Base-by-base conservation (phyloP, 2,113 vertebrate genomes). In the Chunga burmeisteri region DNA sequence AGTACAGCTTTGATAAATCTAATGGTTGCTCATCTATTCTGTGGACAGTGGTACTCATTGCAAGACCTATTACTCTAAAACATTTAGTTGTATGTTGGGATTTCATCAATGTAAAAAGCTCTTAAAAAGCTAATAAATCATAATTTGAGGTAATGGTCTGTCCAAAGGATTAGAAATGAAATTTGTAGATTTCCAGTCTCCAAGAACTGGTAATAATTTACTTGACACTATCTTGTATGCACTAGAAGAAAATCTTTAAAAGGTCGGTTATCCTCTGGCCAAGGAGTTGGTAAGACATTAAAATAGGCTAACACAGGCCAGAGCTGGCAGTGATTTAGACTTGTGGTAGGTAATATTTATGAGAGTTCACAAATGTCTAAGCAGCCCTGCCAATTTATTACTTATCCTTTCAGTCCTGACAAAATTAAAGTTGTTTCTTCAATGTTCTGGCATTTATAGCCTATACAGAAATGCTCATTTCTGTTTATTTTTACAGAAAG, bases 401-500 rank as follows among this genome's bases (percentile, higher is more conserved):
- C 95, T 98, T 98, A 98, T 90, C 83, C 96, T 96, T 96, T 97
- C 94, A 96, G 94, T 93, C 90, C 93, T 96, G 86, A 91, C 67
- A 97, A 98, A 98, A 96, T 97, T 97, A 88, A 97, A 97, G 95
- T 94, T 98, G 91, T 97, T 98, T 95, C 95, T 93, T 98, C 94
- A 80, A 36, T 96, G 81, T 97, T 87, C 88, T 98, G 97, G 95
- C 90, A 91, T 93, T 97, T 95, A 93, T 81, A 53, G 90, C 89
- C 96, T 96, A 94, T 93, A 96, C 72, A 97, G 91, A 91, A 95
- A 92, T 25, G 70, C 90, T 97, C 46, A 82, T 94, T 98, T 96
- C 73, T 97, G 92, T 98, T 98, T 98, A 97, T 97, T 98, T 98
- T 98, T 97, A 95, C 96, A 97, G 84, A 98, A 97, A 96, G 85